Base-by-base conservation (phyloP, 2,797 vertebrate genomes). In the Mionectes olivaceus region DNA sequence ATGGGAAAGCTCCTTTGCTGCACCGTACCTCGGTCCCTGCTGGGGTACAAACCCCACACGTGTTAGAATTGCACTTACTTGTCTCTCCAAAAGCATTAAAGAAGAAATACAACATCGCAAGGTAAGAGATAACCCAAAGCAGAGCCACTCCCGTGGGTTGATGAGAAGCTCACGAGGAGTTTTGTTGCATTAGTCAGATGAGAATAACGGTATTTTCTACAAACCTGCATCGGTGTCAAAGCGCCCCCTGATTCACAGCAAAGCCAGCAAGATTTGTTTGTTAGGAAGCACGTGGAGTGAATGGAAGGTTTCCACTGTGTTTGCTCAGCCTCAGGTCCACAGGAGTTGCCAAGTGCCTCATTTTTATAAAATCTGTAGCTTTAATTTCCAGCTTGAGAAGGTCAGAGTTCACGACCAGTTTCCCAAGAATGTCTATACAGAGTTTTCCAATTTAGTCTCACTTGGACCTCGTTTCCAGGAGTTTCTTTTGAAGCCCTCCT, bases 21-120 rank as follows among this genome's bases (percentile, higher is more conserved):
- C 70, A 67, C 71, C 4, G 2, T 47, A 64, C 25, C 85, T 89
- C 27, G n/a, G 35, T 60, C 59, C 57, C 87, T 69, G 69, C 84
- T 70, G 27, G 4, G 30, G 17, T 11, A 76, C 78, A 90, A 92
- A 91, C 41, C 90, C 27, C 50, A 30, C 5, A 1, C 5, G 4
- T 3, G 32, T 15, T 78, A 24, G 22, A 67, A n/a, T 19, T 86
- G 83, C 94, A 95, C 94, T 96, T 96, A 86, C 94, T 95, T 93
- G 91, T 83, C 76, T 82, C 80, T 92, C 95, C 95, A 94, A 93
- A 59, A 88, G 87, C 96, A 83, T 90, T 92, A 92, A 86, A 86
- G 91, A 77, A 93, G 92, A 95, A 90, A 95, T 76, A 89, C 13
- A 96, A 82, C 44, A 1, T 92, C 73, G 92, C 75, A 92, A 0